Evolutionary conservation across 1,140 invertebrate species (phyloP).

Genomic region (Oryctes rhinoceros): DNA sequence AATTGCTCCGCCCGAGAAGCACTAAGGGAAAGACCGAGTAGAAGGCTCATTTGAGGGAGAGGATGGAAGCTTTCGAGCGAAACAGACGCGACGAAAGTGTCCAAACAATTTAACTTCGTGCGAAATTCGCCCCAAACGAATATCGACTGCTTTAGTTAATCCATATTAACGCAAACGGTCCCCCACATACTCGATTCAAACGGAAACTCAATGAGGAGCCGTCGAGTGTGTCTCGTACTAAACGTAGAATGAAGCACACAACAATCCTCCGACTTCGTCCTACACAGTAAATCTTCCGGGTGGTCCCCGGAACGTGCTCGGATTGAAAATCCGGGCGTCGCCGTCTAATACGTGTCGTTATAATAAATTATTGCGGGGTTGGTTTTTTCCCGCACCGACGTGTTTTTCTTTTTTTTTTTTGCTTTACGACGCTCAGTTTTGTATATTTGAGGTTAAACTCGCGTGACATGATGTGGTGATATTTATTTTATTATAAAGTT

Average conservation of each 20-base stretch:
- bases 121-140: conserved; percentile 5
- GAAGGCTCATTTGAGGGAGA: conserved; percentile 1
- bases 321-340: conserved; percentile 10
- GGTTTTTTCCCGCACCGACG: neutral
- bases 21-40: neutral
- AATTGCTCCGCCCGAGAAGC: neutral
- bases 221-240: neutral
- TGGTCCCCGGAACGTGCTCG: neutral
- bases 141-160: conserved; percentile 33
- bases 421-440: neutral
- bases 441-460: neutral
- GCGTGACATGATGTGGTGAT: conserved; percentile 3
- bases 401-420: neutral
- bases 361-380: conserved; percentile 9
- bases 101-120: conserved; percentile 29
- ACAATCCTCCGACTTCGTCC: neutral
- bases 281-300: neutral
- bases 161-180: neutral
- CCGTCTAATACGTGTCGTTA: conserved; percentile 4
- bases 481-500: conserved; percentile 17
- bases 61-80: neutral
- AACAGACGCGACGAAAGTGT: conserved; percentile 19
- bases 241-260: neutral
- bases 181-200: neutral
- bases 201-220: neutral